Conservation (phyloP, 2,797 vertebrate genomes). For the Pseudochirops cupreus region DNA sequence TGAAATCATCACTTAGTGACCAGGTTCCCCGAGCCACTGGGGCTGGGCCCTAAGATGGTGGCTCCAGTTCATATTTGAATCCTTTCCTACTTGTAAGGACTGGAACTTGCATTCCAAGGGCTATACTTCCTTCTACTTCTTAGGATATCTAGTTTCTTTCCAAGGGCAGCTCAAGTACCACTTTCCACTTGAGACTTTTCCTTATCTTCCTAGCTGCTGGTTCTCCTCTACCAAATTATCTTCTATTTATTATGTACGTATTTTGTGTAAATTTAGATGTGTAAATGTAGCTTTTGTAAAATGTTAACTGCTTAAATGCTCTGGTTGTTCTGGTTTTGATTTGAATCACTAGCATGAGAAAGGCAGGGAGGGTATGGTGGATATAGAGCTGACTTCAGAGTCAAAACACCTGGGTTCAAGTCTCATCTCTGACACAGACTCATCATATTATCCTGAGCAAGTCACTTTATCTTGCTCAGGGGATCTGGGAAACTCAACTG, state of each 20-base stretch:
- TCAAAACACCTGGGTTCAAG: too few relatives aligned
- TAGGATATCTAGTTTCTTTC: background rate
- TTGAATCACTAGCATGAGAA: background rate
- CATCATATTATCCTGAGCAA: background rate
- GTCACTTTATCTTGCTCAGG: background rate
- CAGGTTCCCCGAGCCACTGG: background rate
- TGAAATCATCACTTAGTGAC: background rate
- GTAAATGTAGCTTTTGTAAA: background rate
- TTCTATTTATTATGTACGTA: background rate
- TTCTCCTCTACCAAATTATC: background rate
- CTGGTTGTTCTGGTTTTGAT: background rate
- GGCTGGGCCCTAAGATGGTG: background rate
- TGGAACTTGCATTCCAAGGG: background rate
- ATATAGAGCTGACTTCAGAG: too few relatives aligned
- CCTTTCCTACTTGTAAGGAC: background rate
- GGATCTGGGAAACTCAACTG: background rate
- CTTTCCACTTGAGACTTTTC: background rate
- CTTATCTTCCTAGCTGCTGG: background rate
- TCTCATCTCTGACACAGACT: too few relatives aligned
- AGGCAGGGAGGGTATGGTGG: too few relatives aligned
- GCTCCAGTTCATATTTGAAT: background rate
- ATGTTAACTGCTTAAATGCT: background rate
- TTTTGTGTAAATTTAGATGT: background rate
- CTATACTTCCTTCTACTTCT: background rate
- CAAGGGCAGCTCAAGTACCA: background rate